Percentiles rank a stretch among this genome's conserved stretches.
Evolutionary conservation across 2,113 vertebrate genomes (phyloP).

Genomic region (Acinonyx jubatus): DNA sequence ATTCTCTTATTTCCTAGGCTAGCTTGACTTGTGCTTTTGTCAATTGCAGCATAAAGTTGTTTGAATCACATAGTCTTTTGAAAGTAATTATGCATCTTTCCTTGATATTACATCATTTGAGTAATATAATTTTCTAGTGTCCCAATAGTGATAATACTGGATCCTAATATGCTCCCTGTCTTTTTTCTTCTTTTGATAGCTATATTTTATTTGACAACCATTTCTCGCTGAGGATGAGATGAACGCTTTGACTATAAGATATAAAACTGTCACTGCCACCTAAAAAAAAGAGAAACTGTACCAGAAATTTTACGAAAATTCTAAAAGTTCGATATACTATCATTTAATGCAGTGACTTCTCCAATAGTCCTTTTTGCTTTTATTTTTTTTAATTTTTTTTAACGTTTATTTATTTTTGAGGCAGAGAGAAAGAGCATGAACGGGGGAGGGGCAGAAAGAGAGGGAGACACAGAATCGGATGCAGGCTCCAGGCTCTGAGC

Average conservation of each 20-base stretch:
- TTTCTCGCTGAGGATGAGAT: not conserved
- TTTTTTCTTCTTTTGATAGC: not conserved
- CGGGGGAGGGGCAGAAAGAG: no score
- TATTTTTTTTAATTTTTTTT: not conserved
- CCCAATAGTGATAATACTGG: not conserved
- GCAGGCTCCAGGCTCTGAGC: no score
- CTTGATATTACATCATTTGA: not conserved
- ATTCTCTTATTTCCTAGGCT: not conserved
- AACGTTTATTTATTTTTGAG: no score
- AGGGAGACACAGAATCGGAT: no score
- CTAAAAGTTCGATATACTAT: not conserved
- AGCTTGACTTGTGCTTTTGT: not conserved
- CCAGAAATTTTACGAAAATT: slow-evolving; percentile 6
- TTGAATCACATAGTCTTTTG: not conserved
- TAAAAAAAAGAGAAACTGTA: not conserved
- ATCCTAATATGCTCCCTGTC: not conserved
- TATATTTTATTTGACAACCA: not conserved
- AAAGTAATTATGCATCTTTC: not conserved
- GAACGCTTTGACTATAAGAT: not conserved
- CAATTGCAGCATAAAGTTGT: not conserved
- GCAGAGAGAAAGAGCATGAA: no score
- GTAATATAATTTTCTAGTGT: not conserved
- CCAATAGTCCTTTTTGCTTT: slow-evolving; percentile 31
- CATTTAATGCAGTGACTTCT: slow-evolving; percentile 1
- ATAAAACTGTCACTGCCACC: not conserved